These are phyloP conservation scores for Anthonomus grandis DNA, from an alignment of 1,140 invertebrate genomes.

Conservation along the genomic window DNA sequence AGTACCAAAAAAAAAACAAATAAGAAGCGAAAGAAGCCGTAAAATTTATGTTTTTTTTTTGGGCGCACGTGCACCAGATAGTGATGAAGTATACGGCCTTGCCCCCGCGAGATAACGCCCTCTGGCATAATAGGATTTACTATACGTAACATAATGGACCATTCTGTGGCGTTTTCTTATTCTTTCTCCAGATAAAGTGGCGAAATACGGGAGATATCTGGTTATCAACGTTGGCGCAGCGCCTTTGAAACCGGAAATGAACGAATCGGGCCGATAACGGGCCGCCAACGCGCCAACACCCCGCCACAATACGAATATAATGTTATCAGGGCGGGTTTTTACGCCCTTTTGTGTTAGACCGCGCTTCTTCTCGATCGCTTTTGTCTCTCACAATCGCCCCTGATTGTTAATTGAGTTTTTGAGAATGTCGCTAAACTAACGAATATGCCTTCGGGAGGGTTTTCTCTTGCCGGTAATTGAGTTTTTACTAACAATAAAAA, in stretches of 20 bases:
- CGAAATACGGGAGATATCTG: slow-evolving; percentile 49
- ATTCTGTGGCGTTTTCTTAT: slow-evolving; percentile 52
- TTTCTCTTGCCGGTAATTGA: too few species aligned
- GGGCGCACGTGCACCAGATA: slow-evolving; percentile 45
- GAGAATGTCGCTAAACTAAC: too few species aligned
- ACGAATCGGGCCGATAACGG: slow-evolving; percentile 47
- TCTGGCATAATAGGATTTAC: slow-evolving; percentile 51
- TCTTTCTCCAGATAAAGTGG: slow-evolving; percentile 51
- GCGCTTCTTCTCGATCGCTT: slow-evolving; percentile 36
- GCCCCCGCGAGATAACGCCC: slow-evolving; percentile 47
- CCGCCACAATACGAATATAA: slow-evolving; percentile 43
- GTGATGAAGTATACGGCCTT: slow-evolving; percentile 45
- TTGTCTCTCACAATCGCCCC: slow-evolving; percentile 43
- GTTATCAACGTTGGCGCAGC: slow-evolving; percentile 50
- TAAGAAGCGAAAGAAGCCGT: too few species aligned
- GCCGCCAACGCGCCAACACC: slow-evolving; percentile 30
- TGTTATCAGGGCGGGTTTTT: slow-evolving; percentile 45
- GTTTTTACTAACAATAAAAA: too few species aligned
- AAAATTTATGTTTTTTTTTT: slow-evolving; percentile 42
- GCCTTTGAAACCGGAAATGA: slow-evolving; percentile 46
- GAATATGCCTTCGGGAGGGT: too few species aligned
- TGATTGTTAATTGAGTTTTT: slow-evolving; percentile 49
- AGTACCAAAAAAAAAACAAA: too few species aligned
- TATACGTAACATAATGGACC: slow-evolving; percentile 51
- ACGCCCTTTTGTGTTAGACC: slow-evolving; percentile 41